Evolutionary conservation across 2,797 vertebrate species (phyloP).

Genomic region (Graptemys geographica): DNA sequence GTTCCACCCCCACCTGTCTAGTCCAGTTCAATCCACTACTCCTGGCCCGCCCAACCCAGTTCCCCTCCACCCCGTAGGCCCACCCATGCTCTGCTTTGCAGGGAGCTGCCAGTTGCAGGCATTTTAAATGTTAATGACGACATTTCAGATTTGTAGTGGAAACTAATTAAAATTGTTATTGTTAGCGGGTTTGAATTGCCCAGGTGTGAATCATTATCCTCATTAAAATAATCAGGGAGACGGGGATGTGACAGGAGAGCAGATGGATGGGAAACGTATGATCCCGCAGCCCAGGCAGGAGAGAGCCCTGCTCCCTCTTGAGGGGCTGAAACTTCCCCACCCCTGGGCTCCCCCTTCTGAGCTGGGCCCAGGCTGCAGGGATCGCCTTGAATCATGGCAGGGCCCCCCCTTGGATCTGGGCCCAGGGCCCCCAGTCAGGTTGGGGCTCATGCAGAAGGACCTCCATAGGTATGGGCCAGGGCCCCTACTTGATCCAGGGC

Average conservation of each 20-base stretch:
- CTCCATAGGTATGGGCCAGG: neutral
- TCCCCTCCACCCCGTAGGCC: neutral
- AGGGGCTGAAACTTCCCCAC: neutral
- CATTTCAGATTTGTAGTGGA: conserved; percentile 78
- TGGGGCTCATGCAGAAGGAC: neutral
- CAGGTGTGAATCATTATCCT: conserved; percentile 84
- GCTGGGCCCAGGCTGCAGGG: neutral
- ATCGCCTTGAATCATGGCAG: neutral
- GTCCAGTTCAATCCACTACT: neutral
- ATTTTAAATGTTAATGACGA: conserved; percentile 78
- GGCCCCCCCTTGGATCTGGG: neutral
- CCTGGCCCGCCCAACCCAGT: too few species aligned
- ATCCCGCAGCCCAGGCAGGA: neutral
- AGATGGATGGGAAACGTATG: conserved; percentile 69
- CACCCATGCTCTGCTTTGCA: neutral
- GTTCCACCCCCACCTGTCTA: neutral
- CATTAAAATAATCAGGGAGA: conserved; percentile 82
- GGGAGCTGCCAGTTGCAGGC: conserved; percentile 51
- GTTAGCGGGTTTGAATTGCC: conserved; percentile 78
- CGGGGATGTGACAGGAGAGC: conserved; percentile 76
- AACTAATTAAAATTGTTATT: conserved; percentile 83
- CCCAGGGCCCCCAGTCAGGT: neutral
- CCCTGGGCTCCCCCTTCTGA: fast-evolving
- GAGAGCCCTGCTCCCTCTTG: neutral
- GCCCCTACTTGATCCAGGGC: neutral